Evolutionary conservation across 2,888 invertebrate species (phyloP).

Genomic region (Lissocephala sabroskyi): DNA sequence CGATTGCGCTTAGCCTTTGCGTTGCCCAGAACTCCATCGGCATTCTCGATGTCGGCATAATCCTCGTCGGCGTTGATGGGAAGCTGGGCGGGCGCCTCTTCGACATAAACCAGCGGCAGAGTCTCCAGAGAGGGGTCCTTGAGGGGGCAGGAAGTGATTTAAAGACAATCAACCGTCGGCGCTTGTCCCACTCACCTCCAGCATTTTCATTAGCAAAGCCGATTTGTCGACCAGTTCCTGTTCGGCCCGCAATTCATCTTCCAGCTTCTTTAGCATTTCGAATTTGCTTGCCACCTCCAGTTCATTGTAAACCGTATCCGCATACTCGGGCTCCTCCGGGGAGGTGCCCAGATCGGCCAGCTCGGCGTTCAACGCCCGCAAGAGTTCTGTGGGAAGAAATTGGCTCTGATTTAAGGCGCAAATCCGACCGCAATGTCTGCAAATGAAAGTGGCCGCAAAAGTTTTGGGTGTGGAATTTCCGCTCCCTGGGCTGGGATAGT

Average conservation of each 20-base stretch:
- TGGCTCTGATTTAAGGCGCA: conserved; percentile 20
- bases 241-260: conserved; percentile 68
- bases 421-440: conserved; percentile 31
- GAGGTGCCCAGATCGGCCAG: conserved; percentile 38
- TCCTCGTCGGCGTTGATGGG: conserved; percentile 19
- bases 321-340: conserved; percentile 56
- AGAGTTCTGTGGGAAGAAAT: conserved; percentile 43
- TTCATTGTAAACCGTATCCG: conserved; percentile 63
- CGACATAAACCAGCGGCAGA: conserved; percentile 70
- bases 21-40: conserved; percentile 24
- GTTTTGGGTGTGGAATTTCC: conserved; percentile 23
- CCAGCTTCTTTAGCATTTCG: conserved; percentile 65
- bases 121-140: conserved; percentile 70
- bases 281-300: conserved; percentile 64
- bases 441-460: background rate
- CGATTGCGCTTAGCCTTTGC: conserved; percentile 74
- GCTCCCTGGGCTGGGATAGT: conserved; percentile 35
- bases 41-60: conserved; percentile 36
- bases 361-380: conserved; percentile 64
- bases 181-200: conserved; percentile 58
- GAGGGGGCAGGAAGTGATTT: background rate
- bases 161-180: background rate
- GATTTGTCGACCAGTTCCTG: conserved; percentile 72
- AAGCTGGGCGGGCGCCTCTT: conserved; percentile 44
- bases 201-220: conserved; percentile 68